Conservation (phyloP, 2,113 vertebrate species). For the Euleptes europaea region DNA sequence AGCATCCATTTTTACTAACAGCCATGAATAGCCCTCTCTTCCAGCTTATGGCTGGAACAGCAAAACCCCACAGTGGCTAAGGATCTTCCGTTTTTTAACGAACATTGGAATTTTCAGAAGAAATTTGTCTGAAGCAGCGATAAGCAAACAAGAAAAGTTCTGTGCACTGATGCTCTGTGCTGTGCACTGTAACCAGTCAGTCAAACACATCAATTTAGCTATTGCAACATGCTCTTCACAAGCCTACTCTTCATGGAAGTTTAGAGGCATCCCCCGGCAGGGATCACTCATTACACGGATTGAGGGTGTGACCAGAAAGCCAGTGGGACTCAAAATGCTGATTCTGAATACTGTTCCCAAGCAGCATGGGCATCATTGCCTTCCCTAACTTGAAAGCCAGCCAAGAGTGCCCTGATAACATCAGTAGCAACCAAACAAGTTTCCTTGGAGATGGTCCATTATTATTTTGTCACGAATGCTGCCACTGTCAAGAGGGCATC, state of each 20-base stretch:
- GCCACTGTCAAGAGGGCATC: no score
- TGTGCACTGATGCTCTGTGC: background rate
- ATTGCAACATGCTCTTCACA: background rate
- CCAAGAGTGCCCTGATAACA: background rate
- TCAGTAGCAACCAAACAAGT: background rate
- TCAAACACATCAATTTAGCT: background rate
- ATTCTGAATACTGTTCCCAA: background rate
- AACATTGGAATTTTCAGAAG: background rate
- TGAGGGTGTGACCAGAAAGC: background rate
- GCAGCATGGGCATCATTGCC: background rate
- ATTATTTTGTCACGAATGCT: no score
- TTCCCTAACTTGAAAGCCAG: background rate
- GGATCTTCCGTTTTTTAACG: background rate
- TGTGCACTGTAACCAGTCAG: background rate
- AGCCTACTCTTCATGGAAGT: background rate
- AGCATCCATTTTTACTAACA: no score
- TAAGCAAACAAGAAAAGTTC: background rate
- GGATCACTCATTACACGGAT: background rate
- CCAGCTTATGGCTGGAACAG: background rate
- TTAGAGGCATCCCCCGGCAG: background rate
- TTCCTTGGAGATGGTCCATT: no score
- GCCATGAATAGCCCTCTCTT: no score
- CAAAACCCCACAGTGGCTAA: background rate
- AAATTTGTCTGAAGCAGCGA: background rate
- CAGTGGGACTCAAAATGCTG: background rate